Evolutionary conservation across 1,140 invertebrate species (phyloP).

Genomic region (Scaptodrosophila lebanonensis): DNA sequence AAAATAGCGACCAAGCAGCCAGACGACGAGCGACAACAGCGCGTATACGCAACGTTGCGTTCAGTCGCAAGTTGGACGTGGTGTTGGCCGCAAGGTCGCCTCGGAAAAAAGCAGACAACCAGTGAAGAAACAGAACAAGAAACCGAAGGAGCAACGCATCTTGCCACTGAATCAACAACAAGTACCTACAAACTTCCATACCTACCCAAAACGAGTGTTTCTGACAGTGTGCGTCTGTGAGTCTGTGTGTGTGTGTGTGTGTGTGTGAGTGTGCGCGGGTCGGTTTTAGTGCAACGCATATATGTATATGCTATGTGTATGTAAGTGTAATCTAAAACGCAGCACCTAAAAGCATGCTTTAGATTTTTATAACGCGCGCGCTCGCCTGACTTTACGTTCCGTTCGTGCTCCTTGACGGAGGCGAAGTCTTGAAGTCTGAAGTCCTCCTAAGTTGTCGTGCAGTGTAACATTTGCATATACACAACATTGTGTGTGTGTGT

Average conservation of each 20-base stretch:
- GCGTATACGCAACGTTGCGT: conserved; percentile 61
- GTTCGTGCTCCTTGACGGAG: no score
- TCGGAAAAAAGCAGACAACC: conserved; percentile 42
- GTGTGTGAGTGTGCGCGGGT: conserved; percentile 6
- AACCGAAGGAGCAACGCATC: conserved; percentile 43
- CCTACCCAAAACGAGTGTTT: conserved; percentile 18
- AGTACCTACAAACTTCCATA: no score
- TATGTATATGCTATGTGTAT: conserved; percentile 36
- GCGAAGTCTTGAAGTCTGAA: no score
- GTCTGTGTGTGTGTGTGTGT: conserved; percentile 12
- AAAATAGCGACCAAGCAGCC: conserved; percentile 48
- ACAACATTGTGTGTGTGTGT: background rate
- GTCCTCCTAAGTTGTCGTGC: no score
- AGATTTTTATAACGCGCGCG: conserved; percentile 49
- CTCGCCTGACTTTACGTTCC: conserved; percentile 13
- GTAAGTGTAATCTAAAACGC: conserved; percentile 60
- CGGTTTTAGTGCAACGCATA: no score
- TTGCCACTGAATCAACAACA: conserved; percentile 67
- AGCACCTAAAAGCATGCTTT: conserved; percentile 71
- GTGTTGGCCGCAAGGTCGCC: conserved; percentile 69
- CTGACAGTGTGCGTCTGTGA: conserved; percentile 6
- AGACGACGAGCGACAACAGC: conserved; percentile 32
- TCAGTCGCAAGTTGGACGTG: conserved; percentile 71
- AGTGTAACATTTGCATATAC: conserved; percentile 3
- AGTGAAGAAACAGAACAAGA: background rate